Base-by-base conservation (phyloP, 2,888 invertebrate species). In the Oscheius myriophilus region DNA sequence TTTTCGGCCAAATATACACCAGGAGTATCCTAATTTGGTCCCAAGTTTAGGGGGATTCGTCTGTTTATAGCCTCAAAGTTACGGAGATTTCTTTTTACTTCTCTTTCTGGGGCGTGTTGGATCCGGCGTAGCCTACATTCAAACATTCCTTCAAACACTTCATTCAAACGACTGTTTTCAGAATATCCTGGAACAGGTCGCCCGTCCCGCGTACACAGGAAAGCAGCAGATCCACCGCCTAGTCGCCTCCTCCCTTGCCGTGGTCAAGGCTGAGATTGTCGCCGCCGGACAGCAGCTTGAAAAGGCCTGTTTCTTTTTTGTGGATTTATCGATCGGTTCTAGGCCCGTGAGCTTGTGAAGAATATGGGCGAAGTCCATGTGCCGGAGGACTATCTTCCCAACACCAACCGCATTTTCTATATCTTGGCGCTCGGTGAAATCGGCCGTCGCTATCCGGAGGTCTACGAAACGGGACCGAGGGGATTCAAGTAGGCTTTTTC, bases 341-440 rank as follows among this genome's bases (percentile, higher is more conserved):
- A 73, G 74, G 72, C 72, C n/a, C 41, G 55, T 6, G 18, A 72
- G 12, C 59, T 80, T 43, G 76, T 73, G 12, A 23, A 52, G 42
- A 75, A 79, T 58, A 69, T 80, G 18, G 70, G 75, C 33, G 33
- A 33, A 9, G 69, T 71, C 49, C 79, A 81, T 42, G 62, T 80
- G 52, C 33, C 26, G 14, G 51, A 67, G 16, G 4, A 14, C 0
- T n/a, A 51, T 7, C 33, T 69, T 12, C 39, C 70, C 14, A 79
- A 80, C 14, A 67, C 71, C 7, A 68, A 80, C 52, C 75, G 75
- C 7, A 70, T 96, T 84, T 96, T 98, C 89, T 93, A 95, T 26
- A 89, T 98, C 70, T 90, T 97, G 41, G 93, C 96, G 25, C 92
- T 98, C 78, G 98, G 97, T 0, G 98, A 98, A 90, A 95, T 98